Percentiles rank a stretch among this genome's conserved stretches.
Conservation (phyloP, 2,113 vertebrate species). For the Diadophis punctatus region DNA sequence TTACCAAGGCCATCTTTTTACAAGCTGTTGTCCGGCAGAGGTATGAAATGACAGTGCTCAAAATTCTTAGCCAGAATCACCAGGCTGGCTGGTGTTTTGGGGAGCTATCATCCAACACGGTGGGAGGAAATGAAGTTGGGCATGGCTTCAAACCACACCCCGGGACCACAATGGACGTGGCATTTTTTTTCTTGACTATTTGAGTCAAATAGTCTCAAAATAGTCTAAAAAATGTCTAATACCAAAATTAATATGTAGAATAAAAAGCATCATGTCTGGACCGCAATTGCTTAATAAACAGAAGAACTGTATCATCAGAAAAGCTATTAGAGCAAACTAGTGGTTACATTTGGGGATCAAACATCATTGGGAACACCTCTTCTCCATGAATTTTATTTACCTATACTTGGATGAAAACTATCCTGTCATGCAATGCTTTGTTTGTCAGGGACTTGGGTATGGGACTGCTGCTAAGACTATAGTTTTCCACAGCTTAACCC, state of each 20-base stretch:
- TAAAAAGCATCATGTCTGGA: background rate
- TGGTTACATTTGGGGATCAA: background rate
- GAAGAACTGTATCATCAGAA: background rate
- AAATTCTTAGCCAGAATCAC: background rate
- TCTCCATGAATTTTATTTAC: background rate
- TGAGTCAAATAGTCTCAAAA: background rate
- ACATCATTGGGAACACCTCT: background rate
- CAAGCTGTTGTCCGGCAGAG: background rate
- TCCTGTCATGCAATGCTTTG: background rate
- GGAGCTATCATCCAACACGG: background rate
- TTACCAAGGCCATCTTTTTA: background rate
- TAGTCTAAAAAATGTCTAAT: background rate
- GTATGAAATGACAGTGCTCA: background rate
- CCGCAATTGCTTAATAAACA: background rate
- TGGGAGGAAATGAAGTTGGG: background rate
- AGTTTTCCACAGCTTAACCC: background rate
- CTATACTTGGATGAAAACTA: rapidly evolving
- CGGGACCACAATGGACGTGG: background rate
- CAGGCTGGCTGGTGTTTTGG: background rate
- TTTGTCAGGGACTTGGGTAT: background rate
- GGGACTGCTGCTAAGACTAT: background rate
- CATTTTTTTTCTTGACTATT: background rate
- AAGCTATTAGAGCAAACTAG: background rate
- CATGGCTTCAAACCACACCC: background rate
- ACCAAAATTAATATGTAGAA: conserved; percentile 1